Evolutionary conservation across 2,888 invertebrate species (phyloP).

Genomic region (Tortricodes alternella): DNA sequence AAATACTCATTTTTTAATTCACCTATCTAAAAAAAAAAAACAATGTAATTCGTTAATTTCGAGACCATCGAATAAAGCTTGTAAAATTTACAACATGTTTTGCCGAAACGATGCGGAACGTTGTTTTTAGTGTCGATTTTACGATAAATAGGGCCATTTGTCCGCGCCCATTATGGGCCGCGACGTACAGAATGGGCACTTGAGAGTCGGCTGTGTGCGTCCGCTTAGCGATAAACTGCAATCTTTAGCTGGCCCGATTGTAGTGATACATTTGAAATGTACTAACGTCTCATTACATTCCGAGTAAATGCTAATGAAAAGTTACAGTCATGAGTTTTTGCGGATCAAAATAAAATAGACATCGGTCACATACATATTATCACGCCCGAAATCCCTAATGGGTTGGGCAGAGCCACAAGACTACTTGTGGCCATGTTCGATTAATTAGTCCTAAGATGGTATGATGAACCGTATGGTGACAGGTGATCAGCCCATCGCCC

Average conservation of each 20-base stretch:
- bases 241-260: constrained; percentile 45
- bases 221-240: constrained; percentile 58
- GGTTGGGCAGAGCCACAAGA: too few relatives aligned
- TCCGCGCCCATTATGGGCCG: constrained; percentile 63
- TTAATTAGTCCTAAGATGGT: too few relatives aligned
- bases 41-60: constrained; percentile 30
- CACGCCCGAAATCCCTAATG: too few relatives aligned
- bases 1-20: too few relatives aligned
- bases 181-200: constrained; percentile 67
- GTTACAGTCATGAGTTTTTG: not conserved
- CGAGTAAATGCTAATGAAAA: not conserved
- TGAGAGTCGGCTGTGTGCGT: constrained; percentile 55
- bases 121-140: constrained; percentile 74
- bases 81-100: constrained; percentile 62
- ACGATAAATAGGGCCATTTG: constrained; percentile 76
- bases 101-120: constrained; percentile 66
- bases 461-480: too few relatives aligned
- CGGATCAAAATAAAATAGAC: not conserved
- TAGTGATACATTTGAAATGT: constrained; percentile 44
- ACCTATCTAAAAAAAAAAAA: constrained; percentile 3
- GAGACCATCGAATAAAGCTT: constrained; percentile 40
- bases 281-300: too few relatives aligned
- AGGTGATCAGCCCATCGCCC: too few relatives aligned
- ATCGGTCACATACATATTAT: too few relatives aligned
- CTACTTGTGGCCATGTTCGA: too few relatives aligned